Percentiles rank a stretch among this genome's conserved stretches.
Evolutionary conservation across 2,888 invertebrate species (phyloP).

Genomic region (Lithophane ornitopus): DNA sequence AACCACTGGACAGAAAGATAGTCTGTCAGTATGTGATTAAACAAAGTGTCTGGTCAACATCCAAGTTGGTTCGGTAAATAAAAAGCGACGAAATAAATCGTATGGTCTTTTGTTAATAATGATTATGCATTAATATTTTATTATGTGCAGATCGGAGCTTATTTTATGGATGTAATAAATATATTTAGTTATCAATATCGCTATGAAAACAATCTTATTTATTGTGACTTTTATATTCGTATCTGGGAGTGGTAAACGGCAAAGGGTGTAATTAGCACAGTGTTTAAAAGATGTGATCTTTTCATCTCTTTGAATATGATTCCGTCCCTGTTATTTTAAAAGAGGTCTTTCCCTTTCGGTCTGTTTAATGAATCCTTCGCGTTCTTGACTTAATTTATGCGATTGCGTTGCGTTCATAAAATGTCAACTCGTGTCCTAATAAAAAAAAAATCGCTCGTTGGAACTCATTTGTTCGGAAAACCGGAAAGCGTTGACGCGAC

Average conservation of each 20-base stretch:
- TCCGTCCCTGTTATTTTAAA: background rate
- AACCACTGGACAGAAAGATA: background rate
- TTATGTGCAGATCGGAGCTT: constrained; percentile 17
- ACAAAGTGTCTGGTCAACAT: background rate
- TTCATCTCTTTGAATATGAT: background rate
- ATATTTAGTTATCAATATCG: constrained; percentile 27
- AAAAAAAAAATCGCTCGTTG: too few species aligned
- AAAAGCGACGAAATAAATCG: background rate
- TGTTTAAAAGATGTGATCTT: background rate
- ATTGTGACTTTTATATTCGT: constrained; percentile 25
- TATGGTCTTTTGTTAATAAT: background rate
- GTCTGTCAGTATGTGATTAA: background rate
- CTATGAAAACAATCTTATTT: constrained; percentile 1
- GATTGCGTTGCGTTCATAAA: too few species aligned
- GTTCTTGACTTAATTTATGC: too few species aligned
- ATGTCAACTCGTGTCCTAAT: too few species aligned
- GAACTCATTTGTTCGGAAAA: background rate
- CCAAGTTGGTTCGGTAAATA: background rate
- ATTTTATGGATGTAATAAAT: constrained; percentile 40
- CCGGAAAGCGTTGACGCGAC: background rate
- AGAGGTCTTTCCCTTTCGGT: background rate
- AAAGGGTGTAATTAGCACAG: background rate
- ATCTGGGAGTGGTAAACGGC: background rate
- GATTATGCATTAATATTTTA: constrained; percentile 31
- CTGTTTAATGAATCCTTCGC: background rate